Conservation (phyloP, 2,113 vertebrate species). For the Scophthalmus maximus region DNA sequence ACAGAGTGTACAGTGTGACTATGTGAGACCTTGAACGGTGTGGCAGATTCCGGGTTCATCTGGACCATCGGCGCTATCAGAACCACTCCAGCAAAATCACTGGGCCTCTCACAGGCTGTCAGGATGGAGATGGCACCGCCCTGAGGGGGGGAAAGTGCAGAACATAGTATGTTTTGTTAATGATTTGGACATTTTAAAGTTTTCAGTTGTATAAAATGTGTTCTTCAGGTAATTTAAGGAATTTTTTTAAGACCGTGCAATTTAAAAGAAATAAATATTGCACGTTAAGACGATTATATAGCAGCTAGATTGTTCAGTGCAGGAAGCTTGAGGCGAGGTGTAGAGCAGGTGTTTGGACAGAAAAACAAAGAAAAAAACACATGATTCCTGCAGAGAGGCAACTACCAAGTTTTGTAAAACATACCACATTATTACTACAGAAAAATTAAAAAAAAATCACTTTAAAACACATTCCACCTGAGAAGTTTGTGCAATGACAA, state of each 20-base stretch:
- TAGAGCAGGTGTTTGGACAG: neutral
- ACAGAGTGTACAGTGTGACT: neutral
- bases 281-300: neutral
- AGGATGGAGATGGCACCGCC: constrained; percentile 95
- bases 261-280: no score
- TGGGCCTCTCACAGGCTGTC: constrained; percentile 87
- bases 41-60: constrained; percentile 92
- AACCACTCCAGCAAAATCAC: constrained; percentile 89
- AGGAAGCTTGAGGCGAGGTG: neutral
- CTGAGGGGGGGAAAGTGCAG: constrained; percentile 75
- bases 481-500: no score
- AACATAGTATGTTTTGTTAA: neutral
- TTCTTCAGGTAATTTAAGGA: neutral
- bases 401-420: neutral
- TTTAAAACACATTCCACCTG: no score
- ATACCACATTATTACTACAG: no score
- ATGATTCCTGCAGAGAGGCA: neutral
- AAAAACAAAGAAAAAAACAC: neutral
- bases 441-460: no score
- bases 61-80: constrained; percentile 93
- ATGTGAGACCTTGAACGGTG: constrained; percentile 90
- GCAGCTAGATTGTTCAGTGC: neutral
- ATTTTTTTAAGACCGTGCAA: neutral
- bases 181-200: neutral
- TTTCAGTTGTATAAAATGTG: neutral